These are phyloP conservation scores for Heliconius hewitsoni DNA, from an alignment of 1,140 invertebrate species.

Conservation along the genomic window DNA sequence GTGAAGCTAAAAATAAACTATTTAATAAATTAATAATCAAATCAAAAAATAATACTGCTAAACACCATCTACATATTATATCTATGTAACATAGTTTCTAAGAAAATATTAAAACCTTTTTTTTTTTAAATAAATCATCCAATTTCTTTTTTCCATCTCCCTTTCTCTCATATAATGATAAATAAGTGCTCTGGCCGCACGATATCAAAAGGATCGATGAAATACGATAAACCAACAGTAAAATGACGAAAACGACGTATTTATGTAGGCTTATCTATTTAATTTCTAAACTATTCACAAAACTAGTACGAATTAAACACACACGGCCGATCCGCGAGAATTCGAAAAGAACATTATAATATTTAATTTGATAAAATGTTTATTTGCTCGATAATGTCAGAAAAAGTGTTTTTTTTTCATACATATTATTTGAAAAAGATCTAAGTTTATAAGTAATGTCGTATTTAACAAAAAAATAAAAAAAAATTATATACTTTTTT, in stretches of 20 bases:
- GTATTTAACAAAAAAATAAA: no score
- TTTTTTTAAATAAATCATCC: not conserved
- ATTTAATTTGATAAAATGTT: constrained; percentile 5
- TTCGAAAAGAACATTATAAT: not conserved
- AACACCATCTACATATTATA: no score
- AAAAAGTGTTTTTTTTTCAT: not conserved
- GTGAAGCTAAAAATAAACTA: no score
- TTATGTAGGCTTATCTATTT: constrained; percentile 11
- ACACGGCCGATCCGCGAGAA: not conserved
- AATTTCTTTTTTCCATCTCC: not conserved
- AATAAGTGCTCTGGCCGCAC: not conserved
- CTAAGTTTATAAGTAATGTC: not conserved
- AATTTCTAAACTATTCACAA: not conserved
- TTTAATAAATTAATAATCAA: no score
- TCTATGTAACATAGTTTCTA: not conserved
- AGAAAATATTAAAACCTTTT: not conserved
- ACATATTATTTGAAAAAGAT: not conserved
- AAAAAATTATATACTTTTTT: no score
- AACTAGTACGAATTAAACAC: not conserved
- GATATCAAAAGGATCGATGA: constrained; percentile 2
- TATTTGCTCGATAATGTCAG: not conserved
- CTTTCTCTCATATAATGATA: not conserved
- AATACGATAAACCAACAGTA: not conserved
- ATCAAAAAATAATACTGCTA: no score
- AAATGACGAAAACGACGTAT: not conserved